phyloP scores from a whole-genome alignment of 2,888 invertebrate genomes.

The Drepana falcataria region DNA sequence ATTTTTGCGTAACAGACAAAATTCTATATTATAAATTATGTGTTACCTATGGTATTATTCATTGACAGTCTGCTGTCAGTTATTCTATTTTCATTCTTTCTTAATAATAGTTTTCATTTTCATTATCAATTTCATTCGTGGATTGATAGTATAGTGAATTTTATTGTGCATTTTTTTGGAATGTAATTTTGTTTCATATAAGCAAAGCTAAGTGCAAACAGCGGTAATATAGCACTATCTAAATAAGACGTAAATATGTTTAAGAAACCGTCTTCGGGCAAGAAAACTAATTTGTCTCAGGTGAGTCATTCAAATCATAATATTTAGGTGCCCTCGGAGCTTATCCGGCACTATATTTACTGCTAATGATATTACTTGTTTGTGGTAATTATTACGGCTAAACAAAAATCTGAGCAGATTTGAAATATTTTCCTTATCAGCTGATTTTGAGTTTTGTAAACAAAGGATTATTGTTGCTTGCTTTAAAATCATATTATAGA shows the following conservation, averaged over 20 bases:
- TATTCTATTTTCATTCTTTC: too few species aligned
- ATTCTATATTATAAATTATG: too few species aligned
- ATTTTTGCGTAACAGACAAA: too few species aligned
- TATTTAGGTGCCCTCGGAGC: conserved; percentile 36
- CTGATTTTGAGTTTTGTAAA: conserved; percentile 35
- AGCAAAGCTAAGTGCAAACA: neutral
- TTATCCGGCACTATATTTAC: conserved; percentile 18
- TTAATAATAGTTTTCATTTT: too few species aligned
- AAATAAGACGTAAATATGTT: conserved; percentile 38
- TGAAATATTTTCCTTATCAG: conserved; percentile 21
- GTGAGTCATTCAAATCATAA: conserved; percentile 63
- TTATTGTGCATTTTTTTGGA: neutral
- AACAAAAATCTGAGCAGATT: conserved; percentile 4
- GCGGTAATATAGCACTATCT: neutral
- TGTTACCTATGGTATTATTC: too few species aligned
- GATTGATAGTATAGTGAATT: too few species aligned
- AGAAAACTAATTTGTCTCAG: conserved; percentile 65
- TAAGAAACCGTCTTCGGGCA: conserved; percentile 52
- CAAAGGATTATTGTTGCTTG: conserved; percentile 19
- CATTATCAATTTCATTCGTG: too few species aligned
- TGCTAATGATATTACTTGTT: conserved; percentile 21
- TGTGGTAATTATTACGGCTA: conserved; percentile 10
- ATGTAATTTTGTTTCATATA: neutral
- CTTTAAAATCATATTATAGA: conserved; percentile 1
- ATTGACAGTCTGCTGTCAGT: too few species aligned